Evolutionary conservation across 37 sponge, comb jelly and placozoan species (phyloP).

Genomic region (Ephydatia muelleri): DNA sequence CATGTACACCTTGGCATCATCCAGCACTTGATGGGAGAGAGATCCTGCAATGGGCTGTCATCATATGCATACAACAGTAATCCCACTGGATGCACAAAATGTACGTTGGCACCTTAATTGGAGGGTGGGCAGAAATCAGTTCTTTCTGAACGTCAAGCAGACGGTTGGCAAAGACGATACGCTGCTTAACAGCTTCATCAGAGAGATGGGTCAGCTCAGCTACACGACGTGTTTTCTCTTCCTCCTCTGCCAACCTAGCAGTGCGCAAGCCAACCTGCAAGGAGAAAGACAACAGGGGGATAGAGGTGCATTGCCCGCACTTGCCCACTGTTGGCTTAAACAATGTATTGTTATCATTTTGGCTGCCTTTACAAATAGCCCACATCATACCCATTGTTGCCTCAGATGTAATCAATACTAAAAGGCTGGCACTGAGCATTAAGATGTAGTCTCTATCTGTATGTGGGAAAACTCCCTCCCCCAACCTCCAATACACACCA

Average conservation of each 20-base stretch:
- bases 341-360: background rate
- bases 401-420: background rate
- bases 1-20: slow-evolving; percentile 54
- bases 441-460: background rate
- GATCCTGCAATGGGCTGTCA: slow-evolving; percentile 48
- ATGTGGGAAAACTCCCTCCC: too few species aligned
- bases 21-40: slow-evolving; percentile 54
- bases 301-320: background rate
- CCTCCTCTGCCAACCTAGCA: background rate
- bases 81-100: background rate
- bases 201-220: slow-evolving; percentile 22
- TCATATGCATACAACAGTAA: background rate
- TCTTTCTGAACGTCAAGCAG: slow-evolving; percentile 71
- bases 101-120: slow-evolving; percentile 38
- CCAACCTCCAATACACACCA: too few species aligned
- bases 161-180: slow-evolving; percentile 44
- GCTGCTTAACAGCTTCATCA: slow-evolving; percentile 39
- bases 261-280: background rate
- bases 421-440: background rate
- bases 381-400: background rate
- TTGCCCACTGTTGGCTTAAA: background rate
- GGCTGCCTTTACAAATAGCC: background rate
- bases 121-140: slow-evolving; percentile 48
- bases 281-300: background rate
- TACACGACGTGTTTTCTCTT: slow-evolving; percentile 29